These are phyloP conservation scores for Chymomyza caudatula DNA, from an alignment of 2,888 invertebrate species.

Conservation along the genomic window DNA sequence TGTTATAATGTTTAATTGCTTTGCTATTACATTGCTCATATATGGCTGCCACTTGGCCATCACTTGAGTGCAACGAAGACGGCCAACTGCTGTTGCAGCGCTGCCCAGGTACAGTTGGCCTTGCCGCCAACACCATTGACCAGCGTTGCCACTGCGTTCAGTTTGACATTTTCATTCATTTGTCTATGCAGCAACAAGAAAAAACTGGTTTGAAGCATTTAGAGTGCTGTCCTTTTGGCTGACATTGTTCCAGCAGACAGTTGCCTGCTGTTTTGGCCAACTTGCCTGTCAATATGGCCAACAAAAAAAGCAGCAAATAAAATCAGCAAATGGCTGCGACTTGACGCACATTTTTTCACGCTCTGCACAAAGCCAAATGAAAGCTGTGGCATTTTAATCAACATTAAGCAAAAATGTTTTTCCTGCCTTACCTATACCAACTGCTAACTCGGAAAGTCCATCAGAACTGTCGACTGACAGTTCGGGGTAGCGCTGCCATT, in stretches of 20 bases:
- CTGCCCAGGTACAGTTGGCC: slow-evolving; percentile 49
- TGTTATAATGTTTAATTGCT: slow-evolving; percentile 70
- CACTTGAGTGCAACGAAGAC: slow-evolving; percentile 29
- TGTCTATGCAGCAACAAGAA: slow-evolving; percentile 56
- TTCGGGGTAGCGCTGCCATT: slow-evolving; percentile 51
- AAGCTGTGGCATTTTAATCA: slow-evolving; percentile 70
- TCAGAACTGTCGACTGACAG: slow-evolving; percentile 37
- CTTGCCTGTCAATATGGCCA: slow-evolving; percentile 59
- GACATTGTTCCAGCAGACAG: slow-evolving; percentile 52
- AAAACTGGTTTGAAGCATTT: slow-evolving; percentile 16
- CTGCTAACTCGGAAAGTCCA: slow-evolving; percentile 26
- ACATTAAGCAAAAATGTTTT: slow-evolving; percentile 71
- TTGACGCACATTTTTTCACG: slow-evolving; percentile 68
- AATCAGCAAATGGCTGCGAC: slow-evolving; percentile 52
- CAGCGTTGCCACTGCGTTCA: slow-evolving; percentile 19
- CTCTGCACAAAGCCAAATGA: slow-evolving; percentile 41
- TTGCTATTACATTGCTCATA: slow-evolving; percentile 65
- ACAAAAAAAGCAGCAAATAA: background rate
- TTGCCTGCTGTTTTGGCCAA: slow-evolving; percentile 61
- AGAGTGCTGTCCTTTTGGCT: slow-evolving; percentile 48
- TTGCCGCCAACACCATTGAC: background rate
- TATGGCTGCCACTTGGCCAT: background rate
- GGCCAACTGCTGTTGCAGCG: slow-evolving; percentile 31
- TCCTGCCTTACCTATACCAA: too few relatives aligned
- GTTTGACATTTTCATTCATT: slow-evolving; percentile 72